phyloP scores from a whole-genome alignment of 2,797 vertebrate species.

The Telmatherina bonti region DNA sequence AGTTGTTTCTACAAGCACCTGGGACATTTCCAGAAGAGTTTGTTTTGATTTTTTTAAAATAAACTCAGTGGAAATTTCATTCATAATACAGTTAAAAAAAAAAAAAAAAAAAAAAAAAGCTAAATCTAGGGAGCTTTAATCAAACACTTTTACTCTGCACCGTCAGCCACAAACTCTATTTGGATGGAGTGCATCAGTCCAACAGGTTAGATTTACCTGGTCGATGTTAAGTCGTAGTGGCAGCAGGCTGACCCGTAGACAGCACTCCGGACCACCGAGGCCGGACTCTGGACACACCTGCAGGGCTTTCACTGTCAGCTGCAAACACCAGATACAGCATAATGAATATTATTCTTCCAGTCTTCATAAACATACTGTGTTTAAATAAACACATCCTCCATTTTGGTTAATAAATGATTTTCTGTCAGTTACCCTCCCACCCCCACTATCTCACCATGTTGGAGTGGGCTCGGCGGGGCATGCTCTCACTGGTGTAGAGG shows the following conservation, averaged over 20 bases:
- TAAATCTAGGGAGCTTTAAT: constrained; percentile 5
- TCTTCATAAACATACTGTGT: background rate
- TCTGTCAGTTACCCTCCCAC: background rate
- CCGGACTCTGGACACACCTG: constrained; percentile 90
- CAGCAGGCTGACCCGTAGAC: constrained; percentile 90
- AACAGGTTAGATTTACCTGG: constrained; percentile 80
- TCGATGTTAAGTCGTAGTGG: constrained; percentile 93
- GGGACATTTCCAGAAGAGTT: too few species aligned
- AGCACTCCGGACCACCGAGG: constrained; percentile 90
- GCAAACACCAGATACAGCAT: constrained; percentile 35
- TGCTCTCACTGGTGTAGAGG: constrained; percentile 93
- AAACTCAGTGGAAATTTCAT: too few species aligned
- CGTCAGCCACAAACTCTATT: background rate
- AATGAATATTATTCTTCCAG: background rate
- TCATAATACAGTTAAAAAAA: too few species aligned
- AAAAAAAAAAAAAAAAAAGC: too few species aligned
- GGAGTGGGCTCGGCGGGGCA: constrained; percentile 92
- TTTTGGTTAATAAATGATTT: background rate
- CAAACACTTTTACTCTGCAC: background rate
- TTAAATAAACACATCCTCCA: background rate
- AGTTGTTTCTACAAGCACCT: too few species aligned
- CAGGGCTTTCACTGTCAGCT: constrained; percentile 93
- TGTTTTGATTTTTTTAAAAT: too few species aligned
- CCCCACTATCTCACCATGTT: constrained; percentile 87
- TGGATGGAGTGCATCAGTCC: background rate